Percentiles rank a stretch among this genome's conserved stretches.
Evolutionary conservation across 2,797 vertebrate genomes (phyloP).

Genomic region (Tokudaia tokunoshimensis): DNA sequence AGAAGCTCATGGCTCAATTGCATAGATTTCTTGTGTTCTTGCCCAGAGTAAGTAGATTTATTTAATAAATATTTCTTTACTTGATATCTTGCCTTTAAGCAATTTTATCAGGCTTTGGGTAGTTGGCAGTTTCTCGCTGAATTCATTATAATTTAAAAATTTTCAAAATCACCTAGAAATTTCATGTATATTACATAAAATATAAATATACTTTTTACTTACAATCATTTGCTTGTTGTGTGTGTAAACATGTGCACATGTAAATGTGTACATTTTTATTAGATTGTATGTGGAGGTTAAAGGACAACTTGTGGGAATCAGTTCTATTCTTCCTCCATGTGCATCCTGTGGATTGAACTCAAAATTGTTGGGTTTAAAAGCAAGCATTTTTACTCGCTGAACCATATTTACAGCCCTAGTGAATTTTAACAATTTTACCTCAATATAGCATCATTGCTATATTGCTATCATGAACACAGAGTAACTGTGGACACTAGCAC

Average conservation of each 20-base stretch:
- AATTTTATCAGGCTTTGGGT: slow-evolving; percentile 5
- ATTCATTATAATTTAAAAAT: not conserved
- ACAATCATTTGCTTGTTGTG: not conserved
- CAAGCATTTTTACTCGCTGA: no score
- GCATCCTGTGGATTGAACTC: not conserved
- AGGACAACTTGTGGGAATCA: not conserved
- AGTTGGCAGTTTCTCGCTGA: not conserved
- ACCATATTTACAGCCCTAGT: not conserved
- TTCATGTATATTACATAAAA: not conserved
- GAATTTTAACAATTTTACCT: not conserved
- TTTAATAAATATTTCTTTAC: slow-evolving; percentile 43
- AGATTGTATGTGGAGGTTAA: not conserved
- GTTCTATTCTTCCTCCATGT: not conserved
- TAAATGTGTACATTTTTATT: not conserved
- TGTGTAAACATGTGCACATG: not conserved
- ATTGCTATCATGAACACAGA: not conserved
- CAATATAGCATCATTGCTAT: not conserved
- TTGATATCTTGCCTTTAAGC: slow-evolving; percentile 54
- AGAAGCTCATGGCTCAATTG: not conserved
- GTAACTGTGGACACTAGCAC: not conserved
- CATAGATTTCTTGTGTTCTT: not conserved
- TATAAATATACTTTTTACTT: not conserved
- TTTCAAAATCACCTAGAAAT: not conserved
- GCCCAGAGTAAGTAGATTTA: slow-evolving; percentile 44
- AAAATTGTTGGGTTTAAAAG: not conserved